Conservation (phyloP, 2,797 vertebrate species). For the Heliangelus exortis region DNA sequence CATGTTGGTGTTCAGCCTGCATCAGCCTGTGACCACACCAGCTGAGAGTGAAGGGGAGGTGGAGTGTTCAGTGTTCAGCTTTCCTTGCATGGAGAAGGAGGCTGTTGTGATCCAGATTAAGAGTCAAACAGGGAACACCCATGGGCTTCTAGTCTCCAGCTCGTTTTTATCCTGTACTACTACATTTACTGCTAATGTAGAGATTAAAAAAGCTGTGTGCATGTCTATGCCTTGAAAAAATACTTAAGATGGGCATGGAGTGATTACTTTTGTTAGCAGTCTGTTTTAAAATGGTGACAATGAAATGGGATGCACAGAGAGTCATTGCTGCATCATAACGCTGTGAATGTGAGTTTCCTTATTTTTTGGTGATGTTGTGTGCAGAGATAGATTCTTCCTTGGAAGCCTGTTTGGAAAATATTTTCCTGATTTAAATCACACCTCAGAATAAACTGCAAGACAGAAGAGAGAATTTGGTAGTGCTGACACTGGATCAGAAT, state of each 20-base stretch:
- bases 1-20: background rate
- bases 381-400: background rate
- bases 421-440: background rate
- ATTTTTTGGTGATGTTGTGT: background rate
- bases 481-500: background rate
- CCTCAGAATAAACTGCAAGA: background rate
- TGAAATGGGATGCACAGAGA: background rate
- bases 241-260: background rate
- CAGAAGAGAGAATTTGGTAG: background rate
- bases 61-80: background rate
- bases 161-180: background rate
- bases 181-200: background rate
- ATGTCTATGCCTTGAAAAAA: background rate
- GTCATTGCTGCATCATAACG: background rate
- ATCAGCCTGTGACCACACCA: rapidly evolving
- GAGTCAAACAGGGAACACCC: background rate
- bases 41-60: background rate
- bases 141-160: background rate
- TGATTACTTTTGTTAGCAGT: background rate
- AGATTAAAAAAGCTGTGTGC: background rate
- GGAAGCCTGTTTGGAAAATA: background rate
- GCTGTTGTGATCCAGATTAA: background rate
- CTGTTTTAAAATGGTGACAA: background rate
- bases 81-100: background rate
- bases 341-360: background rate